Evolutionary conservation across 2,888 invertebrate species (phyloP).

Genomic region (Hydropsyche betteni): DNA sequence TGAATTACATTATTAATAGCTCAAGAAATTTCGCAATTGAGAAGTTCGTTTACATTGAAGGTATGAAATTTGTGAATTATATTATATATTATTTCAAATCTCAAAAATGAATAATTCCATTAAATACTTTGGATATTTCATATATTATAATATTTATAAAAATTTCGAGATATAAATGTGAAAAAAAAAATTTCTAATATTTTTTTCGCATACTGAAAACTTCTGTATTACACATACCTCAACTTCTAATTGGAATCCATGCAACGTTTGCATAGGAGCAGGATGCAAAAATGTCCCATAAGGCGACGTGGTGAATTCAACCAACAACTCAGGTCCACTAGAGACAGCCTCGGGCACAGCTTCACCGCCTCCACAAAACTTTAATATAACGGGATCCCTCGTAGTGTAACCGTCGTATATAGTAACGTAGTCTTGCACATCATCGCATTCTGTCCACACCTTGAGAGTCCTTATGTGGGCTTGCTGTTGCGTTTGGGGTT

Average conservation of each 20-base stretch:
- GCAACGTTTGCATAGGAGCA: constrained; percentile 77
- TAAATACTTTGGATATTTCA: no score
- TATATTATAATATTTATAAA: no score
- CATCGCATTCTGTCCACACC: constrained; percentile 88
- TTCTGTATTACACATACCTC: constrained; percentile 58
- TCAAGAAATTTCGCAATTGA: no score
- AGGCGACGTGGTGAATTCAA: constrained; percentile 89
- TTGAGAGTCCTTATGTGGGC: constrained; percentile 59
- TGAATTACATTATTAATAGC: no score
- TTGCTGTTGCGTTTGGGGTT: constrained; percentile 64
- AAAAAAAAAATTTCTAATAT: no score
- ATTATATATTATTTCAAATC: no score
- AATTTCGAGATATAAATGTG: no score
- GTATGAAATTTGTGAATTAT: no score
- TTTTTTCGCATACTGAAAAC: no score
- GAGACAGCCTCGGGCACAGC: constrained; percentile 86
- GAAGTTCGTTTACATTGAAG: no score
- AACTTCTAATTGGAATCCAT: constrained; percentile 90
- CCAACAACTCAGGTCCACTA: constrained; percentile 86
- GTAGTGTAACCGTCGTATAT: constrained; percentile 90
- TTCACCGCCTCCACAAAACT: constrained; percentile 90
- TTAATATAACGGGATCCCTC: constrained; percentile 84
- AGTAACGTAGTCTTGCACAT: constrained; percentile 88
- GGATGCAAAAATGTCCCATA: constrained; percentile 89
- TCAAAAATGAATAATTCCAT: no score